Evolutionary conservation across 2,888 invertebrate genomes (phyloP), one percentile per base, ranked within the genome.

Genomic region (Agrotis ipsilon): DNA sequence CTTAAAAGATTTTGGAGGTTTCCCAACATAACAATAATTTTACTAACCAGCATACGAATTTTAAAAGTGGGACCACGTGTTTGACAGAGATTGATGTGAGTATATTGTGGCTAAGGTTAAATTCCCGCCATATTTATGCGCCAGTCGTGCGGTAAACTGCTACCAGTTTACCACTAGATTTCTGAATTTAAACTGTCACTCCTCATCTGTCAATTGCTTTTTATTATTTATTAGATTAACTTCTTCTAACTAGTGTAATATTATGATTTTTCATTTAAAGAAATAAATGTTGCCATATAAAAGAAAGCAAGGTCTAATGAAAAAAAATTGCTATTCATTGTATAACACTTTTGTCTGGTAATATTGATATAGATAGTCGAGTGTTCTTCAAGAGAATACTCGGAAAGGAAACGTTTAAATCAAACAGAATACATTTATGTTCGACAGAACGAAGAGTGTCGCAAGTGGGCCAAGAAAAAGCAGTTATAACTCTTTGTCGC

Each of bases 81-180:
- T 58, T 48, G 61, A 55, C 74, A 60, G 51, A 63, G 59, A 78
- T 63, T 78, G 52, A 62, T 66, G 69, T 68, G n/a, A 75, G 45
- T 54, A 45, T 76, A 55, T 75, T 55, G 43, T 76, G n/a, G 27
- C 24, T 39, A 51, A 67, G n/a, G 60, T 75, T 27, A 55, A 64
- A 66, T 39, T 24, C 21, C 7, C 39, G 19, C 18, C 19, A 46
- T 58, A 39, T 39, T 39, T 39, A 52, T 46, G 51, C 45, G 24
- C 49, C 39, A 51, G 32, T 45, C 19, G 57, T 21, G 67, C 18
- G 32, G 57, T 46, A 51, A 58, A 75, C 46, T 52, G 67, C 24
- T 49, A 16, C 19, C n/a, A 62, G n/a, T 57, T 21, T 27, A 45
- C 43, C 21, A 43, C 27, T 45, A 74, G 65, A 32, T 57, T 21